Conservation (phyloP, 1,140 invertebrate genomes). For the Carcinoscorpius rotundicauda region DNA sequence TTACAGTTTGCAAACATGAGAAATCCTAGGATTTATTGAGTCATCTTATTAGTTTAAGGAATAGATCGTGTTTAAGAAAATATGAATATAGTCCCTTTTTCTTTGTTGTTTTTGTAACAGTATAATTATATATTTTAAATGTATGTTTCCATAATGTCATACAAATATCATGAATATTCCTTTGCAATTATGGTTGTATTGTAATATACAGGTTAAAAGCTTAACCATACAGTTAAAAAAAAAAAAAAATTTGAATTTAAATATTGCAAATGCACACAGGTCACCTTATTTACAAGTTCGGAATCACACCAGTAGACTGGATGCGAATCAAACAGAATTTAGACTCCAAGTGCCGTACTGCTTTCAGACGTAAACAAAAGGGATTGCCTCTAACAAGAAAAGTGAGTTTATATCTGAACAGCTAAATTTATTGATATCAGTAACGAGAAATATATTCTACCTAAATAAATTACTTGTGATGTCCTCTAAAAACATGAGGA, state of each 20-base stretch:
- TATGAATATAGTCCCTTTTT: no score
- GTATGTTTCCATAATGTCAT: neutral
- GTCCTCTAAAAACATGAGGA: no score
- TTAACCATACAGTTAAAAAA: neutral
- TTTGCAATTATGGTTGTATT: neutral
- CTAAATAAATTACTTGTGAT: no score
- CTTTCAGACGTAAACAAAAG: constrained; percentile 32
- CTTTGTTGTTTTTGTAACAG: neutral
- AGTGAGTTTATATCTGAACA: constrained; percentile 5
- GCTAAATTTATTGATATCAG: no score
- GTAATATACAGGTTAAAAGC: no score
- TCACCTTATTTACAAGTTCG: constrained; percentile 36
- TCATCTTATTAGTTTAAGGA: constrained; percentile 31
- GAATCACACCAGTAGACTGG: constrained; percentile 35
- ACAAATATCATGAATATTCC: neutral
- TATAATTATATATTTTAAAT: neutral
- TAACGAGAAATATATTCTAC: no score
- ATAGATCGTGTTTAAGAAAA: neutral
- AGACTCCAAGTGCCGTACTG: constrained; percentile 38
- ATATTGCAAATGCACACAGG: constrained; percentile 25
- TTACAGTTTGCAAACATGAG: neutral
- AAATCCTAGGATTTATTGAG: constrained; percentile 23
- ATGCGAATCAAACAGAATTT: constrained; percentile 38
- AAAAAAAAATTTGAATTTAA: neutral
- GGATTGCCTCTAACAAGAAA: constrained; percentile 36